A percentile compares a stretch with the other conserved stretches of the same genome.
These are phyloP conservation scores for Cosmia trapezina DNA, from an alignment of 2,888 invertebrate species.

Conservation along the genomic window DNA sequence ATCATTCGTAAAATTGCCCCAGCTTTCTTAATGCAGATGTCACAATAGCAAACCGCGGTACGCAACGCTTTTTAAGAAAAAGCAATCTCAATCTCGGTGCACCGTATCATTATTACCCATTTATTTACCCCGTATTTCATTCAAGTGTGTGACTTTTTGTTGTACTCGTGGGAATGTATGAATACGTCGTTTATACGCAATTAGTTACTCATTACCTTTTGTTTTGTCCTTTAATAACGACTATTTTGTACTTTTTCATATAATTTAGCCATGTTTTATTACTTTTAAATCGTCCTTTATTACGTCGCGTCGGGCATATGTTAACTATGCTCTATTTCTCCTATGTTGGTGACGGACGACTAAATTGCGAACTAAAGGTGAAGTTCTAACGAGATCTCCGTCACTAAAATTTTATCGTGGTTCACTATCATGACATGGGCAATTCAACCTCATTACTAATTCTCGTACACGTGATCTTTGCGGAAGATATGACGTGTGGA, in stretches of 20 bases:
- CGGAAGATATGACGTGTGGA: conserved; percentile 37
- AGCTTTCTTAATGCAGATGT: conserved; percentile 43
- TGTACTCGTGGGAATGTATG: conserved; percentile 76
- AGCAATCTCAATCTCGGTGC: conserved; percentile 52
- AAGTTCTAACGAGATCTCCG: neutral
- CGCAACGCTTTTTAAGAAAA: conserved; percentile 46
- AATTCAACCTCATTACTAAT: neutral
- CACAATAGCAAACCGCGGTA: conserved; percentile 44
- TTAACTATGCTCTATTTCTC: conserved; percentile 57
- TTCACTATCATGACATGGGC: neutral
- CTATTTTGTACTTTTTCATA: conserved; percentile 72
- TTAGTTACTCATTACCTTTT: conserved; percentile 82
- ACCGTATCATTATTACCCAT: conserved; percentile 51
- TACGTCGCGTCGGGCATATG: conserved; percentile 53
- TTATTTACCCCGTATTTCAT: conserved; percentile 69
- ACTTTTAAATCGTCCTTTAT: conserved; percentile 73
- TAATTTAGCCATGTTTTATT: conserved; percentile 74
- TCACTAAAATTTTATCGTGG: neutral
- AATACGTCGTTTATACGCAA: conserved; percentile 84
- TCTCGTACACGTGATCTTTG: conserved; percentile 16
- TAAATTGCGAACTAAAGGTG: no score
- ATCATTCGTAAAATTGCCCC: conserved; percentile 38
- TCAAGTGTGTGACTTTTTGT: conserved; percentile 71
- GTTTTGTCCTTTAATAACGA: conserved; percentile 80
- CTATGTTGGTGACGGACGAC: conserved; percentile 16